Conservation (phyloP, 1,140 invertebrate genomes). For the Drosophila pseudoananassae region DNA sequence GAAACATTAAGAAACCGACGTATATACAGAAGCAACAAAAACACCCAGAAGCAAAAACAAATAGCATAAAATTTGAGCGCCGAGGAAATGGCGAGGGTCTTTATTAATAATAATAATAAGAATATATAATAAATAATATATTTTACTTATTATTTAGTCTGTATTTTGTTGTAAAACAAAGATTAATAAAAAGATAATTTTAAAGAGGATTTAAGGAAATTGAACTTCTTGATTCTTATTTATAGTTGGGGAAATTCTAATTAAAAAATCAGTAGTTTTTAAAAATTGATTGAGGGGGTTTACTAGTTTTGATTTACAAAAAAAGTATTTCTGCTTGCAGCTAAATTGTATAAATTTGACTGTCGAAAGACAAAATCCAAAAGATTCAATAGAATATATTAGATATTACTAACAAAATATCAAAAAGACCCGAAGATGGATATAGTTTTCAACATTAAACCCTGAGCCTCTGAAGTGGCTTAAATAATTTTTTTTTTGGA, state of each 20-base stretch:
- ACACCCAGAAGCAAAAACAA: constrained; percentile 52
- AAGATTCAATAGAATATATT: too few species aligned
- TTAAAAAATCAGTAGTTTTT: too few species aligned
- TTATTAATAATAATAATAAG: constrained; percentile 79
- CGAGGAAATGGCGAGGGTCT: constrained; percentile 65
- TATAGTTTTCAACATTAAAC: too few species aligned
- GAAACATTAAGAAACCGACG: constrained; percentile 46
- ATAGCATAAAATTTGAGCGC: constrained; percentile 73
- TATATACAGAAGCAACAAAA: constrained; percentile 23
- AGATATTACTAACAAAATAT: too few species aligned
- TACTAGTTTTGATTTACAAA: too few species aligned
- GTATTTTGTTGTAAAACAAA: constrained; percentile 82
- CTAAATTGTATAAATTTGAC: too few species aligned
- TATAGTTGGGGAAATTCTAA: neutral
- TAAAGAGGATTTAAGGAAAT: constrained; percentile 56
- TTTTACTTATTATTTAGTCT: constrained; percentile 82
- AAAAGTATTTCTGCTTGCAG: too few species aligned
- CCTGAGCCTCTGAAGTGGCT: too few species aligned
- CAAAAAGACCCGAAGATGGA: too few species aligned
- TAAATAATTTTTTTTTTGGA: too few species aligned
- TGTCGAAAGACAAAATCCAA: too few species aligned
- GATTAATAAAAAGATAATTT: constrained; percentile 77
- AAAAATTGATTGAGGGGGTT: too few species aligned
- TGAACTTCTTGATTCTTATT: neutral
- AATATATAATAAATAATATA: constrained; percentile 82